Evolutionary conservation across 2,888 invertebrate genomes (phyloP).

Genomic region (Barypeithes pellucidus): DNA sequence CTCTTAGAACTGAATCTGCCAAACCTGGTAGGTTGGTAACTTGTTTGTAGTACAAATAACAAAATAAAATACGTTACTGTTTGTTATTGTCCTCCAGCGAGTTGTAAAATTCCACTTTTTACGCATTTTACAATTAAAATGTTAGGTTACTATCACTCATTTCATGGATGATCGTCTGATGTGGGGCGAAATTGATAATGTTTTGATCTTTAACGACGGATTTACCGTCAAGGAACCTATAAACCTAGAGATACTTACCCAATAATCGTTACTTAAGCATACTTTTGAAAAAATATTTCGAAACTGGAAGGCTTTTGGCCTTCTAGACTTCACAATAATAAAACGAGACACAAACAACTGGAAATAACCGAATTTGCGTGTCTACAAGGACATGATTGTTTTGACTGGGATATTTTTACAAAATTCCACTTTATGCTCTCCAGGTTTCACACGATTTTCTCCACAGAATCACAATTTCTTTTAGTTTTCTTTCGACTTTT

Average conservation of each 20-base stretch:
- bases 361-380: conserved; percentile 28
- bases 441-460: background rate
- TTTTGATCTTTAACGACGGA: background rate
- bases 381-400: conserved; percentile 41
- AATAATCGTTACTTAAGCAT: conserved; percentile 16
- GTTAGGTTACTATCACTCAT: conserved; percentile 24
- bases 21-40: background rate
- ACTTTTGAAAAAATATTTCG: conserved; percentile 29
- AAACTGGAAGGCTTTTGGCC: conserved; percentile 23
- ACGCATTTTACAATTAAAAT: conserved; percentile 24
- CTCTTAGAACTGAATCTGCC: background rate
- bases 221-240: background rate
- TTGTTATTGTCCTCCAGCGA: conserved; percentile 11
- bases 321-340: conserved; percentile 24
- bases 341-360: conserved; percentile 33
- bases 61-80: background rate
- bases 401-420: conserved; percentile 35
- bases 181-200: background rate
- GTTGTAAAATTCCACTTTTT: conserved; percentile 15
- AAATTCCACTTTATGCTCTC: conserved; percentile 18
- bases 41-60: conserved; percentile 3
- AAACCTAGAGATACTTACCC: conserved; percentile 9
- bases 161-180: background rate
- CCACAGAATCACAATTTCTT: background rate
- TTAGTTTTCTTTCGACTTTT: conserved; percentile 13